Conservation (phyloP, 2,888 invertebrate species). For the Microchrysa polita region DNA sequence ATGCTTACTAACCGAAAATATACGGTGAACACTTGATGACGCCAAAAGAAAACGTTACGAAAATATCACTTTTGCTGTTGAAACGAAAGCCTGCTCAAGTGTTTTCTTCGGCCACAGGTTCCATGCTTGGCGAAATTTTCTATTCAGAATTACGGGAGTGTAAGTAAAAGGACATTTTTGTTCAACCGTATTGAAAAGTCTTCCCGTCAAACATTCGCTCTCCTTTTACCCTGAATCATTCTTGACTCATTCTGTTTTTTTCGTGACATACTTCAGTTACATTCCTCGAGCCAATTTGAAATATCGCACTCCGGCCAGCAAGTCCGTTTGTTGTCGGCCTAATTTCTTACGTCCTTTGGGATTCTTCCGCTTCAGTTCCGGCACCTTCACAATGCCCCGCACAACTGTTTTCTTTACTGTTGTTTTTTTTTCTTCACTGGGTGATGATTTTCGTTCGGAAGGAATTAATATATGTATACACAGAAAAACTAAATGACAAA, state of each 20-base stretch:
- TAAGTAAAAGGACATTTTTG: background rate
- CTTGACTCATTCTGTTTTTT: background rate
- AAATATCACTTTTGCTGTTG: background rate
- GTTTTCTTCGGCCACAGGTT: background rate
- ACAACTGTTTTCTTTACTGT: background rate
- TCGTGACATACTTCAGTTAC: background rate
- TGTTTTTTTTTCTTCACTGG: background rate
- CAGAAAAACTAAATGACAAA: background rate
- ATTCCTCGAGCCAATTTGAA: too few relatives aligned
- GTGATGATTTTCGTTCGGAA: background rate
- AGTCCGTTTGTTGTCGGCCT: constrained; percentile 18
- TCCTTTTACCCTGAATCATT: background rate
- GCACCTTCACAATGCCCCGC: background rate
- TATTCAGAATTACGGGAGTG: constrained; percentile 14
- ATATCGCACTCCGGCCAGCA: background rate
- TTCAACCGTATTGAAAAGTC: background rate
- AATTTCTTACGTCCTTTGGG: constrained; percentile 8
- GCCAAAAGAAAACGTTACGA: background rate
- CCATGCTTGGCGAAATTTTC: background rate
- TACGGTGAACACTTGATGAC: too few relatives aligned
- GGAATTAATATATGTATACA: background rate
- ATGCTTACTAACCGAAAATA: too few relatives aligned
- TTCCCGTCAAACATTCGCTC: background rate
- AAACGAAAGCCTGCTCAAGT: background rate
- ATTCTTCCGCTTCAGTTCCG: background rate